Evolutionary conservation across 2,113 vertebrate genomes (phyloP).

Genomic region (Coptodon rendalli): DNA sequence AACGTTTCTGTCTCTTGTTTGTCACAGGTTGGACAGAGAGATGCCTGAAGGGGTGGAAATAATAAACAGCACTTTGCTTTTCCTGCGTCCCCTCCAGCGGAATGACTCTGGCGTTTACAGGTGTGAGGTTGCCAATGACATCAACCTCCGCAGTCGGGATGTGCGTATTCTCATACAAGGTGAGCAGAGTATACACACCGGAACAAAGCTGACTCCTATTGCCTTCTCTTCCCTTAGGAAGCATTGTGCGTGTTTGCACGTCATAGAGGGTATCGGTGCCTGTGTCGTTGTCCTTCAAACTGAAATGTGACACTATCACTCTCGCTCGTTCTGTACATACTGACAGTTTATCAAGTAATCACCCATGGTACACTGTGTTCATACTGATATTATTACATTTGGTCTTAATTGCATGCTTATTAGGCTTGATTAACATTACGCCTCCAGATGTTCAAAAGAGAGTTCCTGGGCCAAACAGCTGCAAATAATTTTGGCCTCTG

Average conservation of each 20-base stretch:
- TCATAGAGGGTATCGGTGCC: constrained; percentile 43
- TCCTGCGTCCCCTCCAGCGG: constrained; percentile 83
- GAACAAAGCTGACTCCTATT: constrained; percentile 48
- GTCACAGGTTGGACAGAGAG: constrained; percentile 82
- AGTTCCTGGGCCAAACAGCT: constrained; percentile 27
- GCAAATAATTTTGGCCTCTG: constrained; percentile 23
- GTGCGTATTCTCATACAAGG: constrained; percentile 88
- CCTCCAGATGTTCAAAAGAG: constrained; percentile 54
- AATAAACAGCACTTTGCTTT: constrained; percentile 87
- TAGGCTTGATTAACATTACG: constrained; percentile 35
- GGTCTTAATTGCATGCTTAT: constrained; percentile 37
- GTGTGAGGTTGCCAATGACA: constrained; percentile 90
- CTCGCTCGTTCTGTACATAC: neutral
- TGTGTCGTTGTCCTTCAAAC: constrained; percentile 55
- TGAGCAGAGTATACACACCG: constrained; percentile 63
- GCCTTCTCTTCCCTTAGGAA: constrained; percentile 39
- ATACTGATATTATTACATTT: constrained; percentile 12
- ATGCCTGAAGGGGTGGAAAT: constrained; percentile 87
- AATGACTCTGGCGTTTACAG: constrained; percentile 93
- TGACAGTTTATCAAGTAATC: constrained; percentile 4
- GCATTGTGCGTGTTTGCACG: constrained; percentile 9
- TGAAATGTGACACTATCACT: constrained; percentile 60
- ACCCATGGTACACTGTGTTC: neutral
- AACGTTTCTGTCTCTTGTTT: neutral
- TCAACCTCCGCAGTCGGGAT: constrained; percentile 88